These are phyloP conservation scores for Dryas iulia DNA, from an alignment of 1,140 invertebrate species.

Conservation along the genomic window DNA sequence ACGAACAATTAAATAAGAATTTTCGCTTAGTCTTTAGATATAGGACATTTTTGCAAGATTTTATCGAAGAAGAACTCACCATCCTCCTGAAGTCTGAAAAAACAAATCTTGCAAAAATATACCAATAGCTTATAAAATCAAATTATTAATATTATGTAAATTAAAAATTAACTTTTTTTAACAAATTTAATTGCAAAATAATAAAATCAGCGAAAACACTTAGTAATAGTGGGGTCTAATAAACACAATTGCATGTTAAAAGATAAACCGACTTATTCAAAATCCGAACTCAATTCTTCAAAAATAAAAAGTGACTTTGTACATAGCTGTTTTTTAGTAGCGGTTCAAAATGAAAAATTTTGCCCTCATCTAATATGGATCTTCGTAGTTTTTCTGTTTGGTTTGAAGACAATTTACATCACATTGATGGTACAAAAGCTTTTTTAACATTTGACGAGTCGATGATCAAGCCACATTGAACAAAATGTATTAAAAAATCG, in stretches of 20 bases:
- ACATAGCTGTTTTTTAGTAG: conserved; percentile 54
- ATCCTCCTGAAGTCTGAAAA: conserved; percentile 72
- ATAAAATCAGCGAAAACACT: conserved; percentile 1
- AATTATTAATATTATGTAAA: background rate
- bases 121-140: conserved; percentile 35
- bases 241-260: conserved; percentile 49
- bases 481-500: conserved; percentile 52
- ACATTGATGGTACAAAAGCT: conserved; percentile 58
- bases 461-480: conserved; percentile 59
- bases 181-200: background rate
- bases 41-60: conserved; percentile 68
- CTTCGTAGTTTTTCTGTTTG: conserved; percentile 71
- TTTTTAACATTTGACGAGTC: conserved; percentile 35
- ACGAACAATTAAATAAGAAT: conserved; percentile 32
- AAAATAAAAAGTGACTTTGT: conserved; percentile 4
- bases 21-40: conserved; percentile 48
- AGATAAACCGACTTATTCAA: conserved; percentile 43
- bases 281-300: conserved; percentile 51
- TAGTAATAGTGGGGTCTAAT: background rate
- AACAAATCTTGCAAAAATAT: conserved; percentile 71
- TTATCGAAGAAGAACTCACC: conserved; percentile 63
- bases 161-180: background rate
- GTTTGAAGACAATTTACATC: conserved; percentile 27
- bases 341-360: conserved; percentile 63
- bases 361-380: conserved; percentile 68